phyloP scores from a whole-genome alignment of 2,888 invertebrate genomes.

The Andrena hattorfiana region DNA sequence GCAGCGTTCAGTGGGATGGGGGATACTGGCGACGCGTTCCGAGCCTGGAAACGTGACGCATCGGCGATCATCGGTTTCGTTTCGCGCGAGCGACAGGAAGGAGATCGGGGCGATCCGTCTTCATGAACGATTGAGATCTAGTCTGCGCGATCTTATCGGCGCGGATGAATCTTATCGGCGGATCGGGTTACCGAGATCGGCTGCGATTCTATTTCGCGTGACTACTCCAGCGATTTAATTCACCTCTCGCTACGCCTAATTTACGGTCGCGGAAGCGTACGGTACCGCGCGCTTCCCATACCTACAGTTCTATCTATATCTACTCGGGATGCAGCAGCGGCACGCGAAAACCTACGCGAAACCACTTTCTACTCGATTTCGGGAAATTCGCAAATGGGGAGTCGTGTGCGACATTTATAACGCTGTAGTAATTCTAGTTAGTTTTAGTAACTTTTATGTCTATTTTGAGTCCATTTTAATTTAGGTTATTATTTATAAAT shows the following conservation, averaged over 20 bases:
- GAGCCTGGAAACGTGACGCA: not conserved
- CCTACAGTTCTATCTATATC: conserved; percentile 62
- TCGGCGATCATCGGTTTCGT: not conserved
- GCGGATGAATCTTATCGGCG: not conserved
- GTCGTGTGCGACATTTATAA: no score
- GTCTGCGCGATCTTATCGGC: not conserved
- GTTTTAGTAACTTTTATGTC: no score
- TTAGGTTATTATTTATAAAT: no score
- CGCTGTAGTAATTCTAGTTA: no score
- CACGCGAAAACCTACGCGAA: conserved; percentile 37
- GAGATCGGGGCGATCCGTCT: not conserved
- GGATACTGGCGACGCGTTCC: not conserved
- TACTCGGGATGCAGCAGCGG: conserved; percentile 22
- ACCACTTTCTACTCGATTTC: conserved; percentile 40
- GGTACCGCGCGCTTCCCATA: conserved; percentile 53
- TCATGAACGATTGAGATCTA: not conserved
- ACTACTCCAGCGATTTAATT: conserved; percentile 50
- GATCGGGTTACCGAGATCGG: conserved; percentile 23
- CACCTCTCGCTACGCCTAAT: conserved; percentile 71
- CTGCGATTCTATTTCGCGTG: not conserved
- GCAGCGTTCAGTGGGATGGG: not conserved
- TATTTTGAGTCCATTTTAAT: no score
- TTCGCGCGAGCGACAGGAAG: not conserved
- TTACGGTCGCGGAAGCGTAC: conserved; percentile 74
- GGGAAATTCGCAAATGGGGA: no score